Base-by-base conservation (phyloP, 2,797 vertebrate species). In the Sus cebifrons region DNA sequence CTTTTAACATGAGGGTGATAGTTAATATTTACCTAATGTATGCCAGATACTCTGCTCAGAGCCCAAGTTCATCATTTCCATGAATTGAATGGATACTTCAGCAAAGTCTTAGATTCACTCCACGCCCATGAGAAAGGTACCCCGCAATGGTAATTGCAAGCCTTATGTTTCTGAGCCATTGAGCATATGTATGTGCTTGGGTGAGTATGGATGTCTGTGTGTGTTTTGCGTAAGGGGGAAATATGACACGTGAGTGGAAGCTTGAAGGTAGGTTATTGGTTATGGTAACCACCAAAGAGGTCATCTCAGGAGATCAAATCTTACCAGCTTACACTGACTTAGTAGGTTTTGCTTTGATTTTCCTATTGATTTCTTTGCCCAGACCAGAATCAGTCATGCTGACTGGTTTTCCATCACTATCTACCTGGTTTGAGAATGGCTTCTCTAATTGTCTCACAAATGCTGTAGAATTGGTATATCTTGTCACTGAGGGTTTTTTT, bases 51-150 rank as follows among this genome's bases (percentile, higher is more conserved):
- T 56, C 9, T 27, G 6, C 27, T 93, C 49, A 81, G 23, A 54
- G 23, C 1, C 3, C 5, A 86, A 70, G 75, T 82, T 68, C 20
- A 77, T 60, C 60, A 60, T 92, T 32, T 93, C 6, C 32, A 4
- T 89, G 93, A 75, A 87, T 21, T 77, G 82, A 85, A 40, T 90
- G 20, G 71, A 16, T 74, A 73, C 15, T 75, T 75, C 2, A n/a
- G 15, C 68, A 32, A 83, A 49, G n/a, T 60, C 65, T 60, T 60
- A 32, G n/a, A 79, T 60, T 27, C 86, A 27, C n/a, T 81, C 20
- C 25, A 32, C 1, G 2, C 3, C n/a, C 6, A 0, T 67, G 12
- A 73, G 14, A 71, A 83, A 20, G 49, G 2, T n/a, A 21, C 17
- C 54, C 67, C 18, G 7, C 32, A 21, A 0, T 64, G 17, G 56